Evolutionary conservation across 2,113 vertebrate species (phyloP).

Genomic region (Nannospalax galili): DNA sequence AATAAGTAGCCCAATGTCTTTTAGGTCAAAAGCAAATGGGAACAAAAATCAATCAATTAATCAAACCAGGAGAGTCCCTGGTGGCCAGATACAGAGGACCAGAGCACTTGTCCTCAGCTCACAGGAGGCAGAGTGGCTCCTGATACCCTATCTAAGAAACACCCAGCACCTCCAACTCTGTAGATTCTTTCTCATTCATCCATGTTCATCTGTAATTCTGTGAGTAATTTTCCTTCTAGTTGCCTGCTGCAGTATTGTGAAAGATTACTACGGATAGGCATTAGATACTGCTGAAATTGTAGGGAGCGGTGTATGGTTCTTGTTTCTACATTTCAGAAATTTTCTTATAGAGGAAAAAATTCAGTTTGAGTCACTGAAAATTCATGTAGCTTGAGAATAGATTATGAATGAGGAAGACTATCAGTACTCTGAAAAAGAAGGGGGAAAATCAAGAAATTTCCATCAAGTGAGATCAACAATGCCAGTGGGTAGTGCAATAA

Average conservation of each 20-base stretch:
- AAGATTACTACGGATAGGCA: neutral
- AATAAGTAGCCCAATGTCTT: neutral
- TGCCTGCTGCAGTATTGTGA: neutral
- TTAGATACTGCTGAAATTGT: neutral
- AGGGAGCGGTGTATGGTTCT: neutral
- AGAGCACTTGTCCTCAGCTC: neutral
- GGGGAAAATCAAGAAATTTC: constrained; percentile 38
- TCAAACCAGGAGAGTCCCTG: neutral
- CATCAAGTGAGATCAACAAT: neutral
- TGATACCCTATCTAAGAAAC: neutral
- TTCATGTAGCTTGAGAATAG: constrained; percentile 32
- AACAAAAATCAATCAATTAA: neutral
- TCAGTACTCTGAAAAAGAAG: neutral
- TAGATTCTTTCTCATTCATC: neutral
- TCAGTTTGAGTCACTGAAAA: constrained; percentile 9
- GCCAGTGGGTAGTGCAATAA: neutral
- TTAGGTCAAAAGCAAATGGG: neutral
- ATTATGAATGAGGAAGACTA: constrained; percentile 47
- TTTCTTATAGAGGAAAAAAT: neutral
- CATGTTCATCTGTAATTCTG: neutral
- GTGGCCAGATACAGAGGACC: neutral
- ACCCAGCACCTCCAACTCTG: neutral
- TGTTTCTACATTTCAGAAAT: neutral
- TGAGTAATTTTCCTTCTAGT: constrained; percentile 5
- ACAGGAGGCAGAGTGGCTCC: neutral